Evolutionary conservation across 37 sponge, comb jelly and placozoan species (phyloP).

Genomic region (Axinella damicornis): DNA sequence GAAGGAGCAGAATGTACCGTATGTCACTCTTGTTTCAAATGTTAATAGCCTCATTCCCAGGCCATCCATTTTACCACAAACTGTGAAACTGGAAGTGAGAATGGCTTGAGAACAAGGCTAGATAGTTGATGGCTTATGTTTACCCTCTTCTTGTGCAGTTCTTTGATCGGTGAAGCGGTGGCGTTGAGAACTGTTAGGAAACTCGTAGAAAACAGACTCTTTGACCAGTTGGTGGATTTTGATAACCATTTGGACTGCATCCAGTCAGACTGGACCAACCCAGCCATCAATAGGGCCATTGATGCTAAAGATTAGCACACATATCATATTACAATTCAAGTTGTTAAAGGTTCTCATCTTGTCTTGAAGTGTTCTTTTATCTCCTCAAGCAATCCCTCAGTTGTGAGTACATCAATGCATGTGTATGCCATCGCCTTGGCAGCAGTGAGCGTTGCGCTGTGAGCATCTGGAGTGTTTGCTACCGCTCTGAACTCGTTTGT

Average conservation of each 20-base stretch:
- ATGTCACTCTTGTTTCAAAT: too few relatives aligned
- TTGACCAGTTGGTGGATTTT: slow-evolving; percentile 76
- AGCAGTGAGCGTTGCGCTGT: slow-evolving; percentile 49
- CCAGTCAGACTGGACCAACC: slow-evolving; percentile 82
- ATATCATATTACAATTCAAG: too few relatives aligned
- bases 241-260: slow-evolving; percentile 81
- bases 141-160: neutral
- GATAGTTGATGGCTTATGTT: too few relatives aligned
- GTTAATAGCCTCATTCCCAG: too few relatives aligned
- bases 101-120: too few relatives aligned
- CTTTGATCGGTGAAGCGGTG: neutral
- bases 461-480: slow-evolving; percentile 68
- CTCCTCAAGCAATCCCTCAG: slow-evolving; percentile 47
- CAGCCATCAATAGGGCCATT: slow-evolving; percentile 56
- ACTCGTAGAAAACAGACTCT: slow-evolving; percentile 27
- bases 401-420: slow-evolving; percentile 74
- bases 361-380: slow-evolving; percentile 45
- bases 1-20: slow-evolving; percentile 36
- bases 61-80: too few relatives aligned
- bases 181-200: slow-evolving; percentile 1
- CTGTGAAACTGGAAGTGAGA: too few relatives aligned
- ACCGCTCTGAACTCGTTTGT: slow-evolving; percentile 76
- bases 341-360: too few relatives aligned
- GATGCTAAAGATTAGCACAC: neutral
- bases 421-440: slow-evolving; percentile 83